phyloP scores from a whole-genome alignment of 1,140 invertebrate genomes.

The Stenopsyche tienmushanensis region DNA sequence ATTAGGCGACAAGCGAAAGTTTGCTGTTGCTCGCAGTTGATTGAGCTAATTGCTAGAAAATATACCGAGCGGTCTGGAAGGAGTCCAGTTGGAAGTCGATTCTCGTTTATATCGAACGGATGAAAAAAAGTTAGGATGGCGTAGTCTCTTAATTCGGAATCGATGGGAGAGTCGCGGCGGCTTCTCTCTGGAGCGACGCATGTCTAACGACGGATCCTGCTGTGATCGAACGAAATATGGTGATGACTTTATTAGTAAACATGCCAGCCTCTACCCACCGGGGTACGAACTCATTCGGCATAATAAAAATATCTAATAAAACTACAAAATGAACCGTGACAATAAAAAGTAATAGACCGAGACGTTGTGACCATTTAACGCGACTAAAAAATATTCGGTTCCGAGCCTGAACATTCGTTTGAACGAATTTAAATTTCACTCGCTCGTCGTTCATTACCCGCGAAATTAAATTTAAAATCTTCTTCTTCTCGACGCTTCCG shows the following conservation, averaged over 20 bases:
- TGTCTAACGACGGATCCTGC: constrained; percentile 19
- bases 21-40: too few species aligned
- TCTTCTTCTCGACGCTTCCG: not conserved
- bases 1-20: too few species aligned
- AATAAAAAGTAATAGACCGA: not conserved
- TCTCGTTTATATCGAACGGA: too few species aligned
- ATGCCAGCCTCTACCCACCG: constrained; percentile 1
- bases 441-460: not conserved
- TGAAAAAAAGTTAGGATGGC: too few species aligned
- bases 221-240: constrained; percentile 28
- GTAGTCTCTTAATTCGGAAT: not conserved
- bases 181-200: not conserved
- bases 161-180: not conserved
- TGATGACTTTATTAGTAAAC: constrained; percentile 33
- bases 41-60: too few species aligned
- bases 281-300: not conserved
- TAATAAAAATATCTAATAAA: constrained; percentile 7
- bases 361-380: not conserved
- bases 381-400: not conserved
- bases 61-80: too few species aligned
- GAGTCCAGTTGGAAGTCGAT: too few species aligned
- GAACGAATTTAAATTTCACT: not conserved
- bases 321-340: not conserved
- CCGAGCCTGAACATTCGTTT: not conserved
- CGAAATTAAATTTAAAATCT: not conserved